phyloP scores from a whole-genome alignment of 1,140 invertebrate species.

The Vanessa atalanta region DNA sequence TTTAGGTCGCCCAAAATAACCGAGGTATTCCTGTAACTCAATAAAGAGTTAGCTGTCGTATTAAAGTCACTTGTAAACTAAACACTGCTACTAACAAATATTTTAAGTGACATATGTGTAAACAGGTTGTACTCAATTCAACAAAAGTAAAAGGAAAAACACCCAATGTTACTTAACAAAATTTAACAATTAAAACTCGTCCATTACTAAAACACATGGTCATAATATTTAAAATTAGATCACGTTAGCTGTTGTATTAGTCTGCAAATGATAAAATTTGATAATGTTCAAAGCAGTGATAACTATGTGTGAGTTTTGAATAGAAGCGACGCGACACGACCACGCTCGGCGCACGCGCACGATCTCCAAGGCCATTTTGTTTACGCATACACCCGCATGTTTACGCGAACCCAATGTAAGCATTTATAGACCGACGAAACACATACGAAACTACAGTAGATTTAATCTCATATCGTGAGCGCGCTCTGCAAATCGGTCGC shows the following conservation, averaged over 20 bases:
- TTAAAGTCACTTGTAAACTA: neutral
- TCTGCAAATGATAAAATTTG: conserved; percentile 55
- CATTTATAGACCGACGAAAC: conserved; percentile 50
- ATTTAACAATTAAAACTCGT: neutral
- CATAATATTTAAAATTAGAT: neutral
- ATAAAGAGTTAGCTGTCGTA: conserved; percentile 44
- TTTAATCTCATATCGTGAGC: conserved; percentile 28
- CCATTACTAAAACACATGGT: neutral
- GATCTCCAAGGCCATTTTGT: conserved; percentile 73
- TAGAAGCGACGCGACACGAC: conserved; percentile 43
- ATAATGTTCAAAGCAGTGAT: conserved; percentile 51
- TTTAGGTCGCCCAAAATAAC: conserved; percentile 78
- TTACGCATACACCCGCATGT: conserved; percentile 69
- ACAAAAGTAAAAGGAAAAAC: neutral
- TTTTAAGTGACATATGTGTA: too few species aligned
- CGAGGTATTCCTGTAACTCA: conserved; percentile 50
- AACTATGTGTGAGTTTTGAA: conserved; percentile 53
- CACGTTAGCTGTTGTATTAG: neutral
- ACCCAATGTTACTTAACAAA: neutral
- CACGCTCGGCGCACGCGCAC: conserved; percentile 56
- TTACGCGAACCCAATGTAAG: conserved; percentile 49
- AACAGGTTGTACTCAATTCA: too few species aligned
- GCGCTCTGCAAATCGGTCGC: conserved; percentile 49
- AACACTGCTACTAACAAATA: neutral
- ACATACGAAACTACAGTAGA: conserved; percentile 35